Evolutionary conservation across 2,888 invertebrate genomes (phyloP), one percentile per base, ranked within the genome.

Genomic region (Cenopis cana): DNA sequence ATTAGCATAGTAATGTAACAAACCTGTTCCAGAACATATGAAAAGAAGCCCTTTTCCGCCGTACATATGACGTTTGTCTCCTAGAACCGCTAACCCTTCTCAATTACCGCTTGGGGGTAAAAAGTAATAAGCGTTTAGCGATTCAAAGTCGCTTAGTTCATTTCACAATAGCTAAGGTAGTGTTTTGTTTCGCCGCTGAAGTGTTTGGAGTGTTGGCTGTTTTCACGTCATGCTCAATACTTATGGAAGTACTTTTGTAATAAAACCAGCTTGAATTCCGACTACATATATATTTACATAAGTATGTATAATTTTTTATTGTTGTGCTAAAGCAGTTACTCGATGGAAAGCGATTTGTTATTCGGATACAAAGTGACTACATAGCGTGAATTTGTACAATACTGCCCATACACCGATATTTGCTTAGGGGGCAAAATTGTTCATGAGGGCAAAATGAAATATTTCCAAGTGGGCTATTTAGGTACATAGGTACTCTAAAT

Each of bases 1-100:
- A 67, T 64, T 69, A 57, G 38, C 73, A 73, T 59, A 38, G 50
- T 57, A 67, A 67, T 67, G 33, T 50, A 33, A 1, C 29, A 50
- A 12, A 33, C 11, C 33, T 12, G 49, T 33, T 12, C 12, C 12
- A 11, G 14, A 61, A 33, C 1, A 29, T 33, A 11, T 49, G 2
- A 17, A 33, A 49, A 33, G 49, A 61, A 17, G 1, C 1, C 8
- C 0, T 24, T 11, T 29, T 29, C 14, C 12, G 29, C 18, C 12
- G 17, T 12, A 17, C 12, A 49, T 61, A 50, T 4, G 61, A 12
- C 61, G 49, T 61, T 61, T 61, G 33, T 12, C 3, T 9, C 12
- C 29, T n/a, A 8, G 29, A 12, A 18, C 0, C 8, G 29, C 49
- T 29, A 17, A 49, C 61, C 49, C 18, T 61, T 49, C 17, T 46